Evolutionary conservation across 2,797 vertebrate genomes (phyloP), one percentile per base, ranked within the genome.

Genomic region (Tiaroga cobitis): DNA sequence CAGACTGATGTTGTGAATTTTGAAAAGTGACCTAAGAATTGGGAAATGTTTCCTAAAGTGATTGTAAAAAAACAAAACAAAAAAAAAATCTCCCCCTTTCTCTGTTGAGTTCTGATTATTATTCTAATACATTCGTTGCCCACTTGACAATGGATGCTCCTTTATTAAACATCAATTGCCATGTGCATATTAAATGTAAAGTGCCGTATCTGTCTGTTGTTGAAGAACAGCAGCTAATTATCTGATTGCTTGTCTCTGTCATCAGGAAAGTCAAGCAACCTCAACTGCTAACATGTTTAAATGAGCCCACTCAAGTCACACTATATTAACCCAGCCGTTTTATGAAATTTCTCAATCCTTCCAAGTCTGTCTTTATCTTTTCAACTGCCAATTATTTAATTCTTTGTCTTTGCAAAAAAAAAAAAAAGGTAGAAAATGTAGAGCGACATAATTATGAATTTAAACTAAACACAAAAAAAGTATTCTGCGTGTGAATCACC

Each of bases 161-260:
- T 87, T 84, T 81, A 76, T 56, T 65, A 87, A 75, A 68, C 37
- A 77, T 75, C 49, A 73, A 80, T 81, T 82, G 37, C 37, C 80
- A 68, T 82, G 85, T 68, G 37, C 85, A 82, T 75, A 80, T 80
- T 39, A 6, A 76, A 70, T 69, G 74, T 51, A 46, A 56, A 83
- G n/a, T 41, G 2, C 51, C 51, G 4, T 68, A 61, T 65, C 29
- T 21, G 77, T 37, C 69, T 67, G 34, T 51, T 87, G 69, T 41
- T 59, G 21, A 75, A 80, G 39, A 84, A 81, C 72, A 59, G 56
- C n/a, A 59, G 59, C 70, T 37, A 76, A 63, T 87, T 39, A 81
- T 76, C 77, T 43, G 15, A 67, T 34, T 59, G 46, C 84, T 67
- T 81, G 78, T 65, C 77, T 80, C 32, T 81, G 59, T 85, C 69